These are phyloP conservation scores for Potorous gilbertii DNA, from an alignment of 2,797 vertebrate species.

Conservation along the genomic window DNA sequence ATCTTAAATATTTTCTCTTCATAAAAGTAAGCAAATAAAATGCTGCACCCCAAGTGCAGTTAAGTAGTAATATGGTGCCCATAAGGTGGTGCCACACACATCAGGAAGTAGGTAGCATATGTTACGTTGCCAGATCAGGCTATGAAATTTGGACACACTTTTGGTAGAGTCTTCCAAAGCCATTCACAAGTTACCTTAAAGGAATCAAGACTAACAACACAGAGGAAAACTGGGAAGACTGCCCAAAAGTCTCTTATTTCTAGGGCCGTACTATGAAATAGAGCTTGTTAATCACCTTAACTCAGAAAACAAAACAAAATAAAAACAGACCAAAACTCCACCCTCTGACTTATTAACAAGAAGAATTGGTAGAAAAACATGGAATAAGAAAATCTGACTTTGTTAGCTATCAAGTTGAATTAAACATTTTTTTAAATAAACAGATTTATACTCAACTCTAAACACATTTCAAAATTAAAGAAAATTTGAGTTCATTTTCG, in stretches of 20 bases:
- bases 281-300: neutral
- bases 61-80: neutral
- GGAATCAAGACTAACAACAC: neutral
- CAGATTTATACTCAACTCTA: neutral
- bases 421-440: neutral
- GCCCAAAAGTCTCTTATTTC: neutral
- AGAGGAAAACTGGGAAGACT: neutral
- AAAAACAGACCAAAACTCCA: neutral
- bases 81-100: neutral
- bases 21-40: neutral
- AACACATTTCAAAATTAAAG: neutral
- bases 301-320: neutral
- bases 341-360: slow-evolving; percentile 7
- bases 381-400: neutral
- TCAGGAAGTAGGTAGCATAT: neutral
- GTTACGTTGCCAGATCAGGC: neutral
- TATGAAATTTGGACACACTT: neutral
- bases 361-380: neutral
- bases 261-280: neutral
- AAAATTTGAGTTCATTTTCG: slow-evolving; percentile 15
- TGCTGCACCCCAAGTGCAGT: fast-evolving
- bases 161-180: neutral
- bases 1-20: neutral
- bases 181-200: neutral
- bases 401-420: slow-evolving; percentile 3